Evolutionary conservation across 2,113 vertebrate species (phyloP), one percentile per base, ranked within the genome.

Genomic region (Anarrhichthys ocellatus): DNA sequence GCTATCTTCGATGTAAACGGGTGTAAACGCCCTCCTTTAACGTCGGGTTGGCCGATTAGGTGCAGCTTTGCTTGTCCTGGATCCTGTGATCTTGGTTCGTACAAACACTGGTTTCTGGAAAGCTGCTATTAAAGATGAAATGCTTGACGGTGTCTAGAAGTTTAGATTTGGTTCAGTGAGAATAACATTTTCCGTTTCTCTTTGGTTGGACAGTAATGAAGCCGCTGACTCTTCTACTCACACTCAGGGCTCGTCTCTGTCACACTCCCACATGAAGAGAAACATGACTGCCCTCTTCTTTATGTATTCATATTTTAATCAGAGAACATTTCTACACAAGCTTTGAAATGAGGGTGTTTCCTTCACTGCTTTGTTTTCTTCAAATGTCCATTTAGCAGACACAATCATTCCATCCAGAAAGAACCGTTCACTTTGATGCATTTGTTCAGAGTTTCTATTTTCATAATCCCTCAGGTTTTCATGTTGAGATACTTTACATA

Each of bases 401-500:
- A 22, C 68, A 73, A 54, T 73, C 70, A 34, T 63, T 84, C 54
- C 75, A 77, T 79, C 48, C 62, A 77, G 42, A 44, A 14, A 73
- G 11, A 24, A 18, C 2, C 56, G 10, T 61, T 36, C 61, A 63
- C 32, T 29, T 40, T 50, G 14, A 27, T 32, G 29, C 56, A 40
- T 74, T 81, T 69, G n/a, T 54, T 63, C 6, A 27, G 52, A 34
- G 29, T 32, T 69, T 58, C 54, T 40, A 32, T 66, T 42, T 75
- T 15, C 22, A 10, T 22, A 18, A 69, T 65, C 50, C 64, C 68
- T 84, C 62, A 81, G 81, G 82, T 79, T 68, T 64, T 73, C 34
- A 62, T 36, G 10, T 70, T 58, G 13, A 63, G 17, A 52, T 29
- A 3, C 5, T 0, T 56, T 24, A 44, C 36, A 73, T 74, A 50